phyloP scores from a whole-genome alignment of 2,797 vertebrate genomes.

The Neosilurus hyrtlii region DNA sequence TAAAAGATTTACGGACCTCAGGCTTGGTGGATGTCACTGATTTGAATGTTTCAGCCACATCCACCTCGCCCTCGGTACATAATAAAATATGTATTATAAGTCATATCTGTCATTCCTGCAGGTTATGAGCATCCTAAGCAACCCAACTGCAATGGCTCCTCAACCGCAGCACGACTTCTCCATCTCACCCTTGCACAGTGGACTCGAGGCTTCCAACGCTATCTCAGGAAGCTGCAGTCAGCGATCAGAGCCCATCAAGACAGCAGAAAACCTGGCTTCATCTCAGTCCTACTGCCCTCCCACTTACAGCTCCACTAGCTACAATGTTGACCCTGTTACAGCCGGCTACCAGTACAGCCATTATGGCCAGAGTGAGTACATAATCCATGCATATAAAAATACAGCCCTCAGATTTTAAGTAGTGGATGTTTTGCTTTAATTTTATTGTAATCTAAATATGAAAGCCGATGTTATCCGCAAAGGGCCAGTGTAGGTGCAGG shows the following conservation, averaged over 20 bases:
- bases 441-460: background rate
- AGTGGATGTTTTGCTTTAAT: background rate
- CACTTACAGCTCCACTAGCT: slow-evolving; percentile 90
- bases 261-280: slow-evolving; percentile 85
- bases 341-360: slow-evolving; percentile 94
- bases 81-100: background rate
- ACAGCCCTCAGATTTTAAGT: background rate
- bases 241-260: slow-evolving; percentile 85
- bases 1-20: no score
- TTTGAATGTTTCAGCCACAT: no score
- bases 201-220: slow-evolving; percentile 83
- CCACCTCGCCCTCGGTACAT: no score
- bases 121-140: slow-evolving; percentile 97
- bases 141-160: slow-evolving; percentile 80
- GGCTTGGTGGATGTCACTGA: no score
- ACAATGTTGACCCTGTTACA: slow-evolving; percentile 90
- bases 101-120: slow-evolving; percentile 60
- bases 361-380: slow-evolving; percentile 91
- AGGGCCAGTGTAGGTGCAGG: no score
- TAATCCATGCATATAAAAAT: background rate
- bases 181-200: slow-evolving; percentile 87
- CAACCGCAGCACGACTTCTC: slow-evolving; percentile 93
- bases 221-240: slow-evolving; percentile 94
- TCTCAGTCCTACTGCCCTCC: slow-evolving; percentile 95
- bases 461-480: background rate